Base-by-base conservation (phyloP, 2,113 vertebrate genomes). In the Channa maculata region DNA sequence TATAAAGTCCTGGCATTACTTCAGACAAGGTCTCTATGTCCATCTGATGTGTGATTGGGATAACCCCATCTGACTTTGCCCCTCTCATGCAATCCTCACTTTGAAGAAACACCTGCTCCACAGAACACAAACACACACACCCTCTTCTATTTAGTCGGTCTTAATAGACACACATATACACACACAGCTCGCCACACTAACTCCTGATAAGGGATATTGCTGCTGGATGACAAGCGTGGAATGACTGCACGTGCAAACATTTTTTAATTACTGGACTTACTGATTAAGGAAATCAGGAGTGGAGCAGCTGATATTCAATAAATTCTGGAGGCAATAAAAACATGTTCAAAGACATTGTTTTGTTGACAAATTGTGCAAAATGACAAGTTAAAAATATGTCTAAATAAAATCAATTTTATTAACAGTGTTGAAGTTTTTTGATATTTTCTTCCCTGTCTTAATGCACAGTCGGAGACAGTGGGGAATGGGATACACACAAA, bases 101-200 rank as follows among this genome's bases (percentile, higher is more conserved):
- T 90, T 93, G 90, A 94, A 92, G 88, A 87, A 69, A 88, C 92
- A 94, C 93, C 93, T 92, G 93, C 39, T 71, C 34, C 51, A 38
- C 37, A 60, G 41, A 62, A 9, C 33, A 39, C 57, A 24, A 49
- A 52, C 49, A 50, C 5, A 5, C 44, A 50, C 48, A 1, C 34
- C 12, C 41, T 57, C 58, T 15, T 45, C 14, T 73, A 39, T 43
- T 74, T 34, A 8, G 39, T n/a, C 58, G 14, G 45, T 5, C 6
- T 43, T 44, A 57, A 36, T 37, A 50, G 2, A 73, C 9, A 15
- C 60, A 46, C 46, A 59, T n/a, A 41, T 41, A 58, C 3, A 53
- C 8, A 69, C 63, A 34, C 71, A 76, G 43, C 71, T 86, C 57
- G 82, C 75, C 70, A 67, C 77, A 77, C 51, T 13, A 1, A 4